These are phyloP conservation scores for Drosophila triauraria DNA, from an alignment of 1,140 invertebrate species.

Conservation along the genomic window DNA sequence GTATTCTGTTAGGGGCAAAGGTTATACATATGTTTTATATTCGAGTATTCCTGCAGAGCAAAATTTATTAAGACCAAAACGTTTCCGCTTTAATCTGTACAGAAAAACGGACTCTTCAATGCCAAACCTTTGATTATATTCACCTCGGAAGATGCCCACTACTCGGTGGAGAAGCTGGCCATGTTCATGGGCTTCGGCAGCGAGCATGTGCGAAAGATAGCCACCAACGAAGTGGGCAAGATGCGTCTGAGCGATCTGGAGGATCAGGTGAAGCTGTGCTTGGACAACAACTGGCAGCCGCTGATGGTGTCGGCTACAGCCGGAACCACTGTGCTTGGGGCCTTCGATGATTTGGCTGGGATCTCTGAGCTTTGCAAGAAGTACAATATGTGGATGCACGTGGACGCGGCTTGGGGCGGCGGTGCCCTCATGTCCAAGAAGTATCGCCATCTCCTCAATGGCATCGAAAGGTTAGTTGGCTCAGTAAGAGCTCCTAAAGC, in stretches of 20 bases:
- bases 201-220: conserved; percentile 91
- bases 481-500: no score
- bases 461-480: conserved; percentile 89
- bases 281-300: conserved; percentile 90
- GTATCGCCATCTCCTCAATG: conserved; percentile 91
- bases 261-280: conserved; percentile 88
- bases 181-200: conserved; percentile 92
- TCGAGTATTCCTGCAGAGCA: neutral
- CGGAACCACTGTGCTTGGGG: conserved; percentile 92
- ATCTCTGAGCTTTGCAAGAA: conserved; percentile 93
- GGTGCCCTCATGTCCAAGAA: conserved; percentile 94
- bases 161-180: conserved; percentile 95
- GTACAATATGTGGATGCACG: conserved; percentile 96
- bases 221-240: conserved; percentile 90
- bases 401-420: conserved; percentile 97
- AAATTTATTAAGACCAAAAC: no score
- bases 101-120: conserved; percentile 90
- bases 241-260: conserved; percentile 92
- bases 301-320: conserved; percentile 96
- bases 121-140: conserved; percentile 90
- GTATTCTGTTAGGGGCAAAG: no score
- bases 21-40: neutral
- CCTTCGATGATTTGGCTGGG: conserved; percentile 94
- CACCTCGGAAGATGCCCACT: conserved; percentile 96
- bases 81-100: conserved; percentile 24